These are phyloP conservation scores for Trichonephila clavata DNA, from an alignment of 1,140 invertebrate species.

Conservation along the genomic window DNA sequence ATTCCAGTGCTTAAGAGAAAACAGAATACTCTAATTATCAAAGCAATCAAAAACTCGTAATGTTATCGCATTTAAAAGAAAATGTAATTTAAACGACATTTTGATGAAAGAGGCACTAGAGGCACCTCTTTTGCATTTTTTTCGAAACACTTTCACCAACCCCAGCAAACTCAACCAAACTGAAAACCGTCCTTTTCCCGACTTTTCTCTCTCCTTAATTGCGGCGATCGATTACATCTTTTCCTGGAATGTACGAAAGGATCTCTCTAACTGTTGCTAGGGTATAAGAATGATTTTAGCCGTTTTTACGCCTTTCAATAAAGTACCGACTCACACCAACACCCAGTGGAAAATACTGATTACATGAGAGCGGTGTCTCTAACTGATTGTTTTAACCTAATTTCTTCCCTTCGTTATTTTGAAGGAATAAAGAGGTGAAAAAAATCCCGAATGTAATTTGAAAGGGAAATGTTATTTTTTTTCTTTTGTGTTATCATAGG, in stretches of 20 bases:
- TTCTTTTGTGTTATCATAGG: background rate
- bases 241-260: background rate
- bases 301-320: slow-evolving; percentile 49
- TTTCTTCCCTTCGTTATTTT: slow-evolving; percentile 25
- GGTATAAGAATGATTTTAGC: slow-evolving; percentile 47
- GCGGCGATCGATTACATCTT: slow-evolving; percentile 66
- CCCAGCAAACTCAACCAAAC: background rate
- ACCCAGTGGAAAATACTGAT: slow-evolving; percentile 39
- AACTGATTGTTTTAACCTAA: slow-evolving; percentile 50
- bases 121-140: slow-evolving; percentile 31
- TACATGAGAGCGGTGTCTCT: slow-evolving; percentile 2
- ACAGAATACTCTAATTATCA: slow-evolving; percentile 67
- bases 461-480: background rate
- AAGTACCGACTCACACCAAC: slow-evolving; percentile 39
- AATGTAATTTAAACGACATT: slow-evolving; percentile 70
- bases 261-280: slow-evolving; percentile 59
- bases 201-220: slow-evolving; percentile 62
- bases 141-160: slow-evolving; percentile 2
- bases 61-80: slow-evolving; percentile 63
- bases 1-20: slow-evolving; percentile 35
- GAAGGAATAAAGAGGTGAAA: background rate
- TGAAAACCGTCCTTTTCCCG: background rate
- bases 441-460: slow-evolving; percentile 8
- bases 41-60: slow-evolving; percentile 70
- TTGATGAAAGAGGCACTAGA: slow-evolving; percentile 57